Base-by-base conservation (phyloP, 2,888 invertebrate genomes). In the Sericinus montela region DNA sequence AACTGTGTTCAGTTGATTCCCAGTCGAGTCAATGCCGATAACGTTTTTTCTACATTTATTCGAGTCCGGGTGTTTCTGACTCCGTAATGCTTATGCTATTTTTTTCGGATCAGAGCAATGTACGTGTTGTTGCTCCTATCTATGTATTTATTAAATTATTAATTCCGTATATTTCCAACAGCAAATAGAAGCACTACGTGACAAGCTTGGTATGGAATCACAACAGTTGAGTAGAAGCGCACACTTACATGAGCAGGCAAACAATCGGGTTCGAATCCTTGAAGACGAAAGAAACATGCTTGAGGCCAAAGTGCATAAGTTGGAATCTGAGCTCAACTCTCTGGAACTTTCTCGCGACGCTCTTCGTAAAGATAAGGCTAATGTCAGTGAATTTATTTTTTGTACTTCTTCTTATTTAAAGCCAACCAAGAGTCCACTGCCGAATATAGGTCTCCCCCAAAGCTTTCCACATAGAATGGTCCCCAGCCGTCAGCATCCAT, bases 151-250 rank as follows among this genome's bases (percentile, higher is more conserved):
- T 15, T 9, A 35, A n/a, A n/a, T n/a, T n/a, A 38, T 13, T 3
- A 16, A 36, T n/a, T 25, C 25, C 29, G 9, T 15, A 36, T 37
- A 9, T 43, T 48, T 39, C n/a, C 62, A 95, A 9, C 62, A 95
- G 95, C 94, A 94, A 92, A 85, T 94, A 53, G 94, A 95, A 55
- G 90, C 91, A 1, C 75, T 96, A 19, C 93, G 94, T 37, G 94
- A 95, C 55, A 95, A 97, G 75, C 80, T 96, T 32, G 90, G 90
- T 38, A 81, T 91, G 52, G 92, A 96, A 61, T 91, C 93, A 0
- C 93, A 94, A 52, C 95, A 96, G 70, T 80, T 93, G 59, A 93
- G 90, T 65, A 90, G 91, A 54, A 92, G 92, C 63, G 92, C 91
- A 61, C 94, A 92, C 65, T 80, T 91, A 56, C 92, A 90, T 69